Base-by-base conservation (phyloP, 1,140 invertebrate species). In the Pseudomyrmex sp. region DNA sequence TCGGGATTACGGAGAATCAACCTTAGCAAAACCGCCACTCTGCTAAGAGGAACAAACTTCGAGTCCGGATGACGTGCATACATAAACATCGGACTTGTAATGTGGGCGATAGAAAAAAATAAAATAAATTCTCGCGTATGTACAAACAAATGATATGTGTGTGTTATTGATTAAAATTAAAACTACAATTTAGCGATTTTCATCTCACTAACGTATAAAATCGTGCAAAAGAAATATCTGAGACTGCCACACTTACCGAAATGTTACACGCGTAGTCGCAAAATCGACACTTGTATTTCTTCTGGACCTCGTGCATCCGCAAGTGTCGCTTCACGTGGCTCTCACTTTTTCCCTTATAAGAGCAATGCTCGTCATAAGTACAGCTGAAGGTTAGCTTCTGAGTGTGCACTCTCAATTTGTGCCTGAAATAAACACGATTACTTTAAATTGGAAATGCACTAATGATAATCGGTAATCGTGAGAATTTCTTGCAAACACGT, bases 221-320 rank as follows among this genome's bases (percentile, higher is more conserved):
- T 7, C 23, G 10, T 15, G 0, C 7, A 20, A 58, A 26, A 26
- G 18, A 20, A 13, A 66, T 66, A 2, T 10, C n/a, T 46, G 7
- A 46, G n/a, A 9, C 10, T 8, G n/a, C 2, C 26, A 93, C 26
- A 93, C 94, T 95, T 94, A 96, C 96, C 94, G 96, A 91, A 87
- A 96, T 97, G 85, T 97, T 98, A 91, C 97, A 98, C 1, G 95
- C 95, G 89, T 97, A 98, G 18, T 93, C 75, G 91, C 98, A 98
- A 91, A 98, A 96, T 7, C 97, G 97, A 93, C 98, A 99, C 85
- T 95, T 95, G 94, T 97, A 98, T 0, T 98, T 98, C 5, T 91
- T 98, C 97, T 73, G 96, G 95, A 0, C 97, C 97, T 10, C 96
- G 90, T 98, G 98, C 26, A 96, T 94, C 8, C 96, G 95, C 91